Evolutionary conservation across 2,888 invertebrate genomes (phyloP).

Genomic region (Spodoptera picta): DNA sequence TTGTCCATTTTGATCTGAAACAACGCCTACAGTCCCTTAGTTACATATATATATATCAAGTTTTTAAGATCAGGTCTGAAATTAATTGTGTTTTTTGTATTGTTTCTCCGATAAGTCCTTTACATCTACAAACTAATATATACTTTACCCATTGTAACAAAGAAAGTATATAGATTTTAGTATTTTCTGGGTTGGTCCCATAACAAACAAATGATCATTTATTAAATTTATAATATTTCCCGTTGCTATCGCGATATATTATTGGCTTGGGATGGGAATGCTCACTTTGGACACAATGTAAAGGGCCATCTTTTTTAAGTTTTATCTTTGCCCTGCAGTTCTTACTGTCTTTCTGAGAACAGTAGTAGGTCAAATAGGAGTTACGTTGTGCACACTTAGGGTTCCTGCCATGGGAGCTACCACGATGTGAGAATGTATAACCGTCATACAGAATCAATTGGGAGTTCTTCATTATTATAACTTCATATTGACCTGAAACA

Average conservation of each 20-base stretch:
- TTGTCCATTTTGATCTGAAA: too few relatives aligned
- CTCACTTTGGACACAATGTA: background rate
- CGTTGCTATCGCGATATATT: constrained; percentile 8
- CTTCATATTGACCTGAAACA: constrained; percentile 19
- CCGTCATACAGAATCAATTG: constrained; percentile 5
- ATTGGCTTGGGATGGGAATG: constrained; percentile 45
- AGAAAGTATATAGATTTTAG: too few relatives aligned
- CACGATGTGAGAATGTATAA: constrained; percentile 17
- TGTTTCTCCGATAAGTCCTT: too few relatives aligned
- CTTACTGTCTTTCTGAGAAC: constrained; percentile 18
- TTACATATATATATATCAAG: too few relatives aligned
- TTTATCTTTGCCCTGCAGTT: constrained; percentile 39
- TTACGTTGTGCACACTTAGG: constrained; percentile 12
- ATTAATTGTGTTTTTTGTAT: too few relatives aligned
- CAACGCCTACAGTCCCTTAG: too few relatives aligned
- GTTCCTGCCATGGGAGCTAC: background rate
- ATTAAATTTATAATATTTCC: constrained; percentile 28
- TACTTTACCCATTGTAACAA: too few relatives aligned
- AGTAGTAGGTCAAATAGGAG: too few relatives aligned
- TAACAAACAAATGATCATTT: too few relatives aligned
- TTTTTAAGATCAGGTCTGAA: too few relatives aligned
- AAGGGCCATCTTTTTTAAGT: constrained; percentile 27
- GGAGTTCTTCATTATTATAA: constrained; percentile 1
- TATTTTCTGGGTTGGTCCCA: too few relatives aligned
- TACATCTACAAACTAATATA: too few relatives aligned